phyloP scores from a whole-genome alignment of 2,113 vertebrate species.

The Paracanthobrama guichenoti region DNA sequence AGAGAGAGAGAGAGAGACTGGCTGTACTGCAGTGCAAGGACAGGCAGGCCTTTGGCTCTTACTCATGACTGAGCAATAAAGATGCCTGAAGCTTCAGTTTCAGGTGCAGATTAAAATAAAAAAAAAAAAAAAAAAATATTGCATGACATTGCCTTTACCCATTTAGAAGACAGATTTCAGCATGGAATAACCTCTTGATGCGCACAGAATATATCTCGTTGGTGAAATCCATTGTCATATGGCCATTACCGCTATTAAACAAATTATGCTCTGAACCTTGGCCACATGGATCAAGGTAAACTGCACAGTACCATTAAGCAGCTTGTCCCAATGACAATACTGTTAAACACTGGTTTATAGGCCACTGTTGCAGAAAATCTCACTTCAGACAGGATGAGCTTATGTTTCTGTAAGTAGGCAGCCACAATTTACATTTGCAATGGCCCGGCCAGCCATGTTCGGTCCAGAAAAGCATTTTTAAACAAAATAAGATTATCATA shows the following conservation, averaged over 20 bases:
- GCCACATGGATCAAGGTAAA: conserved; percentile 24
- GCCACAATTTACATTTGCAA: conserved; percentile 27
- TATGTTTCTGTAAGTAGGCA: conserved; percentile 37
- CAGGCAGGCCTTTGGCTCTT: not conserved
- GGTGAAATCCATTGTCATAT: conserved; percentile 34
- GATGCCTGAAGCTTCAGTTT: conserved; percentile 39
- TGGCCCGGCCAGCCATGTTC: conserved; percentile 9
- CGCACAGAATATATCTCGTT: conserved; percentile 5
- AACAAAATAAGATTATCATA: conserved; percentile 21
- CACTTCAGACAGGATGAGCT: conserved; percentile 33
- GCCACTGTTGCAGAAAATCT: conserved; percentile 39
- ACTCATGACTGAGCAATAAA: conserved; percentile 45
- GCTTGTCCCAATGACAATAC: conserved; percentile 45
- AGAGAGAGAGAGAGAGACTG: not conserved
- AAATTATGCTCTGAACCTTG: conserved; percentile 32
- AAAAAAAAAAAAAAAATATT: not conserved
- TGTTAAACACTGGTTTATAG: conserved; percentile 29
- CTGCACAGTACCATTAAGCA: conserved; percentile 28
- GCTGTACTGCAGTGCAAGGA: not conserved
- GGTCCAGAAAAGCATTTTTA: conserved; percentile 5
- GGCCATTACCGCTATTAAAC: conserved; percentile 42
- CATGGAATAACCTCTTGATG: not conserved
- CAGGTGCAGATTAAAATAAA: conserved; percentile 15
- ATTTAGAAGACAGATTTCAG: conserved; percentile 5
- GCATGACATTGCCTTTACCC: conserved; percentile 1